A percentile compares a stretch with the other conserved stretches of the same genome.
These are phyloP conservation scores for Drosophila melanocephala DNA, from an alignment of 2,888 invertebrate species.

Conservation along the genomic window DNA sequence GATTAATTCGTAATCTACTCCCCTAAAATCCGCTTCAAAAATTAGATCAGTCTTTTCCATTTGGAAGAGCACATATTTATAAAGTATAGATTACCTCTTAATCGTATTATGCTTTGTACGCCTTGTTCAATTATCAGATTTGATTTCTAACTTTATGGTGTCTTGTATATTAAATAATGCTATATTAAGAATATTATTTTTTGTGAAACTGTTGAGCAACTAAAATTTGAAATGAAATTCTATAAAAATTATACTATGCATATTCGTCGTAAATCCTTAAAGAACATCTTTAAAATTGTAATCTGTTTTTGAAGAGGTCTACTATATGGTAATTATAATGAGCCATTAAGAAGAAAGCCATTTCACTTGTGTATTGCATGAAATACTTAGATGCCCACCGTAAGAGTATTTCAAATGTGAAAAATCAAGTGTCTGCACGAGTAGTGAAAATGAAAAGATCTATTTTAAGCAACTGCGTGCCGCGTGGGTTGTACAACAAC, in stretches of 20 bases:
- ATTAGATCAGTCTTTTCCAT: neutral
- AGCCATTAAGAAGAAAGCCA: neutral
- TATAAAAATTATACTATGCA: neutral
- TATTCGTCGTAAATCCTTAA: neutral
- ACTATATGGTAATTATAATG: neutral
- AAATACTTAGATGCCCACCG: neutral
- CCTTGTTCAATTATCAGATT: neutral
- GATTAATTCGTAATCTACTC: neutral
- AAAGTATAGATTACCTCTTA: neutral
- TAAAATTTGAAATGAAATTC: neutral
- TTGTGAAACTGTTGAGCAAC: neutral
- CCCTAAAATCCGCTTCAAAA: neutral
- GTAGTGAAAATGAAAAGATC: constrained; percentile 48
- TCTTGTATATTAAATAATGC: neutral
- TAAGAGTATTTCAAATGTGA: constrained; percentile 36
- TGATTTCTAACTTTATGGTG: neutral
- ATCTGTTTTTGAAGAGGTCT: neutral
- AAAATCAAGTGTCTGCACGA: constrained; percentile 48
- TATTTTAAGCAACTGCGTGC: constrained; percentile 53
- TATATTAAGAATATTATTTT: neutral
- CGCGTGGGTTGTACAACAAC: constrained; percentile 50
- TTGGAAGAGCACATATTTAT: neutral
- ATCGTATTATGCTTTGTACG: neutral
- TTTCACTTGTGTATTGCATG: constrained; percentile 2
- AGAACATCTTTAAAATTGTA: neutral